Percentiles rank a stretch among this genome's conserved stretches.
Conservation (phyloP, 2,888 invertebrate species). For the Tetheella fluctuosa region DNA sequence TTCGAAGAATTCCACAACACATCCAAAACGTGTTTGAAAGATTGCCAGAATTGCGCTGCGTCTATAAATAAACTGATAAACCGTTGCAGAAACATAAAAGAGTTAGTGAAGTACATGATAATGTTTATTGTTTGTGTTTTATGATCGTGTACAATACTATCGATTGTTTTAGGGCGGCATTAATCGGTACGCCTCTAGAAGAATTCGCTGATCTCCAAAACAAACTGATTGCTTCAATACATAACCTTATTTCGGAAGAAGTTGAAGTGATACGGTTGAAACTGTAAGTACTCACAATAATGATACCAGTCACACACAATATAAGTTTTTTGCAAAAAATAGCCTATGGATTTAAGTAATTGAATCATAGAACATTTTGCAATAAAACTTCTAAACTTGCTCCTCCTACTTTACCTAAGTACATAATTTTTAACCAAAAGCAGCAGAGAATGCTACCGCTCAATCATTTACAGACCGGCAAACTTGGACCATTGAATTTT, state of each 20-base stretch:
- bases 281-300: constrained; percentile 50
- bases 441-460: no score
- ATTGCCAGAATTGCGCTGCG: constrained; percentile 76
- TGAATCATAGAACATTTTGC: no score
- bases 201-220: constrained; percentile 69
- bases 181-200: constrained; percentile 71
- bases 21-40: constrained; percentile 76
- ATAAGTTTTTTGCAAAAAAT: no score
- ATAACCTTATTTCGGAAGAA: constrained; percentile 71
- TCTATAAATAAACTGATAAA: constrained; percentile 81
- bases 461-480: no score
- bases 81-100: constrained; percentile 77
- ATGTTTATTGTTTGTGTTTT: constrained; percentile 36
- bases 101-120: constrained; percentile 61
- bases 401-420: no score
- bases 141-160: constrained; percentile 21
- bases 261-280: constrained; percentile 71
- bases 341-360: no score
- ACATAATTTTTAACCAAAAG: no score
- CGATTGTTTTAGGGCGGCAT: constrained; percentile 65
- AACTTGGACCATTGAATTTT: constrained; percentile 6
- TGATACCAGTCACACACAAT: no score
- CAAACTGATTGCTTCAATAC: constrained; percentile 65
- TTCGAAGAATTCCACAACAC: constrained; percentile 77
- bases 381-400: no score